phyloP scores from a whole-genome alignment of 2,797 vertebrate genomes.

The Antennarius maculatus region DNA sequence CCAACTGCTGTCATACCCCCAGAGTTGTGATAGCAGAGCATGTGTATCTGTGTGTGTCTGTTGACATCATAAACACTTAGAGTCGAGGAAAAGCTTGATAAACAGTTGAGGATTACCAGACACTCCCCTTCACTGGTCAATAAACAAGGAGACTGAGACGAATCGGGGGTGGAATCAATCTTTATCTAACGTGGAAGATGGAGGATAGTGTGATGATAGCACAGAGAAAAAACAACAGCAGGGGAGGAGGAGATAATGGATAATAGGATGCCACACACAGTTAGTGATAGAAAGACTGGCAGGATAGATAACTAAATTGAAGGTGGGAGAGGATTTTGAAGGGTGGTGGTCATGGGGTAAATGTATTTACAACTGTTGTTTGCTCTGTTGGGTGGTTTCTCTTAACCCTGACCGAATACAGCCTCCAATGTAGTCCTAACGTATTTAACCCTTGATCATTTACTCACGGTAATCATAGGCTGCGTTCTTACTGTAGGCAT shows the following conservation, averaged over 20 bases:
- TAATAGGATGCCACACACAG: conserved; percentile 68
- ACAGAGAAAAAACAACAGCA: conserved; percentile 61
- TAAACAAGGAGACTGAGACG: conserved; percentile 60
- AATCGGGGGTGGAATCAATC: conserved; percentile 61
- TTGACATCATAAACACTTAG: conserved; percentile 60
- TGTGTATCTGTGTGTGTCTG: conserved; percentile 33
- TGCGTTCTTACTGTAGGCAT: too few relatives aligned
- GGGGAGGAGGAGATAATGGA: conserved; percentile 65
- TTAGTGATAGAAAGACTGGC: conserved; percentile 61
- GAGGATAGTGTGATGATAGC: conserved; percentile 62
- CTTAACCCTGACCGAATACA: neutral
- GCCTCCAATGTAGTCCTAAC: neutral
- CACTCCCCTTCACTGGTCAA: conserved; percentile 52
- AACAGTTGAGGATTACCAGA: conserved; percentile 75
- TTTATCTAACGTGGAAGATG: conserved; percentile 59
- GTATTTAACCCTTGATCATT: neutral
- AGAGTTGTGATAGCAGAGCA: conserved; percentile 48
- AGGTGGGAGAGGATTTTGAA: conserved; percentile 16
- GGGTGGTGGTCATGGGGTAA: conserved; percentile 4
- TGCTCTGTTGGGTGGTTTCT: neutral
- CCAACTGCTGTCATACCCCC: conserved; percentile 29
- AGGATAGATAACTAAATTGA: conserved; percentile 56
- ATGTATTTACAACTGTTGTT: conserved; percentile 38
- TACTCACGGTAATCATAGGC: too few relatives aligned
- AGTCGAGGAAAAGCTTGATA: conserved; percentile 66